Conservation (phyloP, 2,113 vertebrate genomes). For the Microtus ochrogaster region DNA sequence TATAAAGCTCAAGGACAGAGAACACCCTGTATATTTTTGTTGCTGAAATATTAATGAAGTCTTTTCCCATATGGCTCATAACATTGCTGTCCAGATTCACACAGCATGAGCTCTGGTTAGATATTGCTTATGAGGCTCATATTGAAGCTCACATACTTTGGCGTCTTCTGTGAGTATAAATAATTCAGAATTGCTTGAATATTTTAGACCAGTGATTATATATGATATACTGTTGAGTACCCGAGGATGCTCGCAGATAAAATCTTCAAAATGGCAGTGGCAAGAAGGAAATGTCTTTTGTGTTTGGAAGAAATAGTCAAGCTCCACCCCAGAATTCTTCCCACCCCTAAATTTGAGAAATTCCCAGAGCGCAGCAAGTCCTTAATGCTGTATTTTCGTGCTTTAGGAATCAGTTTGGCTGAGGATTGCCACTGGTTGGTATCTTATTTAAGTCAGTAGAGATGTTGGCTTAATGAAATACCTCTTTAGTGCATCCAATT, state of each 20-base stretch:
- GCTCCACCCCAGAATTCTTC: background rate
- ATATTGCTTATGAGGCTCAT: slow-evolving; percentile 58
- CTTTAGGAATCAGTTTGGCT: background rate
- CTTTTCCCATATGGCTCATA: slow-evolving; percentile 7
- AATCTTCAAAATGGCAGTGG: background rate
- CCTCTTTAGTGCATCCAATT: background rate
- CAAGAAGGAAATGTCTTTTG: slow-evolving; percentile 30
- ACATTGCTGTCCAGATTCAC: slow-evolving; percentile 50
- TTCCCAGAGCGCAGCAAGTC: background rate
- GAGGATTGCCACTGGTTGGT: background rate
- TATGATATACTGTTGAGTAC: slow-evolving; percentile 51
- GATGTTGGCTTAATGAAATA: background rate
- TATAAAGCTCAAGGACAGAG: background rate
- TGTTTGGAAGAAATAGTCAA: slow-evolving; percentile 41
- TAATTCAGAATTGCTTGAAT: slow-evolving; percentile 72
- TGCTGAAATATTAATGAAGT: slow-evolving; percentile 63
- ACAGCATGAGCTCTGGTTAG: background rate
- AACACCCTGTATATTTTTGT: slow-evolving; percentile 22
- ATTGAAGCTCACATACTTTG: slow-evolving; percentile 54
- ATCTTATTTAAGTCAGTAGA: background rate
- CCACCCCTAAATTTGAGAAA: background rate
- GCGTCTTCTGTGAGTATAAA: slow-evolving; percentile 54
- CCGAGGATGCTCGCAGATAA: slow-evolving; percentile 32
- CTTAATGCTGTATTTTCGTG: background rate
- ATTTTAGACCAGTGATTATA: slow-evolving; percentile 74